Evolutionary conservation across 1,140 invertebrate genomes (phyloP).

Genomic region (Pinna nobilis): DNA sequence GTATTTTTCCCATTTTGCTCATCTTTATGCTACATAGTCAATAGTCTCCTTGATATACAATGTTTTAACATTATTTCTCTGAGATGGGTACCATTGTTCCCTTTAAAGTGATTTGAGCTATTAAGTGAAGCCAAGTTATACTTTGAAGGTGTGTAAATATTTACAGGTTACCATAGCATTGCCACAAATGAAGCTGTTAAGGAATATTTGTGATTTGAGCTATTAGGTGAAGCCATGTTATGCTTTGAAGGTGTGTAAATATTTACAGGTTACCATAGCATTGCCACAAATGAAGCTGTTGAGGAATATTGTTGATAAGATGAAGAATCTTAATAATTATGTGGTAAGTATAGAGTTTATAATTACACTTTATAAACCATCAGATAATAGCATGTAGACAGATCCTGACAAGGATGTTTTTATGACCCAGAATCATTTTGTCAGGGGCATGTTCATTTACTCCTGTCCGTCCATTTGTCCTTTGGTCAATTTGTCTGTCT

Average conservation of each 20-base stretch:
- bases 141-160: conserved; percentile 18
- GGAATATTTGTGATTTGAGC: too few relatives aligned
- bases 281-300: conserved; percentile 85
- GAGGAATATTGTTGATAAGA: conserved; percentile 85
- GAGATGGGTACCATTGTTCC: too few relatives aligned
- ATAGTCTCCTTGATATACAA: too few relatives aligned
- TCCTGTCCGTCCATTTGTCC: background rate
- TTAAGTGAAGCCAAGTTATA: background rate
- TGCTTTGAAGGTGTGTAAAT: background rate
- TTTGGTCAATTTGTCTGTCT: background rate
- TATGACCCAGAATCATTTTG: too few relatives aligned
- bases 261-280: conserved; percentile 83
- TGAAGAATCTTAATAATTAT: conserved; percentile 84
- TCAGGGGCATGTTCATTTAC: too few relatives aligned
- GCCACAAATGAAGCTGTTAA: conserved; percentile 84
- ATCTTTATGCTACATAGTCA: too few relatives aligned
- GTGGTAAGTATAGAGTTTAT: conserved; percentile 72
- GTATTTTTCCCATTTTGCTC: too few relatives aligned
- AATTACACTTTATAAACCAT: background rate
- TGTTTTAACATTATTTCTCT: too few relatives aligned
- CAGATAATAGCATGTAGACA: background rate
- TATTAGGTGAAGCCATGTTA: background rate
- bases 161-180: conserved; percentile 85
- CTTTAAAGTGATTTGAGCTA: too few relatives aligned
- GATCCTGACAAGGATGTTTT: too few relatives aligned